Evolutionary conservation across 2,888 invertebrate species (phyloP), one percentile per base, ranked within the genome.

Genomic region (Achlya flavicornis): DNA sequence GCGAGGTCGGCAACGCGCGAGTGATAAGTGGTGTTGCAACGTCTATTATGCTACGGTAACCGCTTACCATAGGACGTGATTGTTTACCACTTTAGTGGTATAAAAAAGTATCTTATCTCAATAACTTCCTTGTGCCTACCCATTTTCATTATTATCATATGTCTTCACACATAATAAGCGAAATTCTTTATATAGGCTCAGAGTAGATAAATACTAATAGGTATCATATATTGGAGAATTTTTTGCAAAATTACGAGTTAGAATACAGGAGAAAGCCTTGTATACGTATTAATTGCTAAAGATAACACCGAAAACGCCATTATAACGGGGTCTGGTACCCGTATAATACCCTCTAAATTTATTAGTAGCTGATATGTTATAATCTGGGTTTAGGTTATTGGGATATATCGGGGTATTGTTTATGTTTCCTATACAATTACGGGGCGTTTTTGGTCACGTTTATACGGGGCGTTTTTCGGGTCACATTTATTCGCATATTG

Each of bases 281-380:
- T 53, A 19, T 53, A 19, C n/a, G 6, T 53, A n/a, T 41, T 64
- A 61, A 65, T 63, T 58, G 61, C 61, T 38, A 57, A 62, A 69
- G 69, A 74, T 72, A 70, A 69, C 71, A 64, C 63, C 58, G 63
- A 70, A 68, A 10, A 19, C 10, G 53, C 74, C 76, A 75, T 77
- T 80, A 78, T 71, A 71, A 66, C 63, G 69, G 74, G 66, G 67
- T 67, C 59, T 33, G 19, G 64, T 65, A 74, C 74, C 78, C 74
- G 62, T 63, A 74, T 83, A 81, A 83, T 81, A 77, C 79, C 74
- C 68, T 62, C 64, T 46, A 73, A 80, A 83, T 81, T 82, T 80
- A 82, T 83, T 79, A 75, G 74, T 69, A 68, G 70, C 76, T 68
- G 68, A 70, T 59, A 66, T 70, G 70, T 75, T 19, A 48, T 14